Evolutionary conservation across 2,797 vertebrate species (phyloP).

Genomic region (Epinephelus coioides): DNA sequence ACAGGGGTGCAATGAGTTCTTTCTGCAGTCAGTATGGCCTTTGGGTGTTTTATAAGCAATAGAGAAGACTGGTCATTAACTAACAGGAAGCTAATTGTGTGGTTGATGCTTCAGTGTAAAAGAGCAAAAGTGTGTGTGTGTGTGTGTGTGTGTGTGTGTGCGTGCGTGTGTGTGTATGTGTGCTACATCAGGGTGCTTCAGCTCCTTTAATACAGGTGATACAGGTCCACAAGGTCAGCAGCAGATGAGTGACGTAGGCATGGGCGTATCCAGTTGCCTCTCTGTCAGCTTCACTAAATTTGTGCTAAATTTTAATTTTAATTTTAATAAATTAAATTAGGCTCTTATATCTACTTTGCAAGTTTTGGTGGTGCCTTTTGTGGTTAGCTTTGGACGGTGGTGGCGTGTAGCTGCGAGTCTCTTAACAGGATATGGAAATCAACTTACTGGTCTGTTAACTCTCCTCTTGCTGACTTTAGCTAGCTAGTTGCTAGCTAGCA

Average conservation of each 20-base stretch:
- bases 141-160: neutral
- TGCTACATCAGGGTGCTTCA: slow-evolving; percentile 2
- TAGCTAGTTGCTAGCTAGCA: too few species aligned
- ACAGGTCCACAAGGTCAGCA: slow-evolving; percentile 28
- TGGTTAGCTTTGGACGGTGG: too few species aligned
- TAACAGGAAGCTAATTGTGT: slow-evolving; percentile 58
- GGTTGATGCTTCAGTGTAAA: slow-evolving; percentile 48
- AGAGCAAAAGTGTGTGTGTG: slow-evolving; percentile 13
- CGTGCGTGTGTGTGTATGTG: neutral
- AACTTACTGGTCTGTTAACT: too few species aligned
- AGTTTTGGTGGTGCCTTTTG: too few species aligned
- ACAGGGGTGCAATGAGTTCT: slow-evolving; percentile 13
- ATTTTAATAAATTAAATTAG: too few species aligned
- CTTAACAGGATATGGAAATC: too few species aligned
- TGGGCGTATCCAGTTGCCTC: too few species aligned
- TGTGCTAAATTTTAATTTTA: too few species aligned
- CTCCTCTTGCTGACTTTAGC: too few species aligned
- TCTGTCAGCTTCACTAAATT: too few species aligned
- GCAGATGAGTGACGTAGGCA: neutral
- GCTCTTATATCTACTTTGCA: too few species aligned
- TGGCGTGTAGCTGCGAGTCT: too few species aligned
- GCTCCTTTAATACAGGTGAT: slow-evolving; percentile 31
- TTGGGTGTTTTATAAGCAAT: slow-evolving; percentile 42
- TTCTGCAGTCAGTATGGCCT: slow-evolving; percentile 33
- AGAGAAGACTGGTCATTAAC: slow-evolving; percentile 57